Base-by-base conservation (phyloP, 2,888 invertebrate genomes). In the Xylocampa areola region DNA sequence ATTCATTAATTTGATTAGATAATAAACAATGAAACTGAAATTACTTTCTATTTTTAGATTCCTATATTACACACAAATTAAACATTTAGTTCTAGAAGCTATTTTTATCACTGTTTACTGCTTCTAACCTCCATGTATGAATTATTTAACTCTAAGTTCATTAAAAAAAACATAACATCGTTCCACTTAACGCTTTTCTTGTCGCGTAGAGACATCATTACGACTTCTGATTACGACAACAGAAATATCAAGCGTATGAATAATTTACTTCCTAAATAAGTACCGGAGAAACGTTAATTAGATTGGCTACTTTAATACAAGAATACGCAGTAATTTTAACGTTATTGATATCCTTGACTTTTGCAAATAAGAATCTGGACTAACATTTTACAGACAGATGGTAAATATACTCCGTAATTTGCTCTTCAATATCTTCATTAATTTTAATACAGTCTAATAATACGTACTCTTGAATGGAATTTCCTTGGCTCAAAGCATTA, bases 401-500 rank as follows among this genome's bases (percentile, higher is more conserved):
- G 3, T 1, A 19, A 30, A 21, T 17, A 25, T 25, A 25, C 11
- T 50, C 6, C 33, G 36, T 36, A 19, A 43, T 35, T 21, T 51
- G 25, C 47, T 69, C 64, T 66, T 69, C 27, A 63, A 55, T 50
- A 36, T 50, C 36, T 30, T 41, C 48, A 32, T 35, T 13, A 36
- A 69, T 50, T 45, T 62, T 45, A 35, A 47, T 35, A 41, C 14
- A 45, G 11, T 49, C 45, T 69, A 37, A 47, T 43, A 55, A 69
- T 55, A 63, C 5, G 10, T 62, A 68, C 73, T 74, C 69, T 70
- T 70, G 59, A 69, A 68, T 65, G 68, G 71, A 68, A 76, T 75
- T 79, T 75, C 78, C 74, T 74, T 43, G 17, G 40, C 66, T 77
- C 71, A 79, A 77, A 77, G 78, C 71, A 65, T 60, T 65, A 65